Percentiles rank a stretch among this genome's conserved stretches.
phyloP scores from a whole-genome alignment of 2,113 vertebrate species.

The Sturnus vulgaris region DNA sequence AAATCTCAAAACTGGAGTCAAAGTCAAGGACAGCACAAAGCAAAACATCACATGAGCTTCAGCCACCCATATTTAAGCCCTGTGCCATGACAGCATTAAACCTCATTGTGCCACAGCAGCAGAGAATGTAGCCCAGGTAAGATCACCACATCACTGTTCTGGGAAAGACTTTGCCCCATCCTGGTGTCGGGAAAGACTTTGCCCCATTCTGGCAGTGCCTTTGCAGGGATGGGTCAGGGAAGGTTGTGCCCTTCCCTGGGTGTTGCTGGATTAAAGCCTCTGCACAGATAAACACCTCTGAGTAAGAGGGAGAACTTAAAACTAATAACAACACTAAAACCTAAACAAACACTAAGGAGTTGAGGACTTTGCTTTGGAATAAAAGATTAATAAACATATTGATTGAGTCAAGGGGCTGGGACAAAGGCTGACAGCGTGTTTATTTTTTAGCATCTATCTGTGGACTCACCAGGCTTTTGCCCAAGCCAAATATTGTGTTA shows the following conservation, averaged over 20 bases:
- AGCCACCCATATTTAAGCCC: background rate
- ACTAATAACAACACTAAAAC: background rate
- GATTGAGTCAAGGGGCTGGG: conserved; percentile 23
- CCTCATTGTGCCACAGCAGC: background rate
- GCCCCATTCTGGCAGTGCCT: background rate
- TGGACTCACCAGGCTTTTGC: background rate
- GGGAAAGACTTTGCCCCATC: background rate
- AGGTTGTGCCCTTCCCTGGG: background rate
- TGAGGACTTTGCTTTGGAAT: conserved; percentile 32
- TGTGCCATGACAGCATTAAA: rapidly evolving
- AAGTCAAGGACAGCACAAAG: background rate
- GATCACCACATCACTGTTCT: background rate
- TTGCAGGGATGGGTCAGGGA: background rate
- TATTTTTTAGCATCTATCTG: conserved; percentile 21
- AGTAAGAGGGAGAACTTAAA: background rate
- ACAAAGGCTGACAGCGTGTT: conserved; percentile 35
- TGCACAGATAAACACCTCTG: background rate
- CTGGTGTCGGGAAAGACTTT: background rate
- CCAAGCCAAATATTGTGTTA: conserved; percentile 25
- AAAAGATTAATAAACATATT: background rate
- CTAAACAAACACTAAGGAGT: background rate
- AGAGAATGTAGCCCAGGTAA: background rate
- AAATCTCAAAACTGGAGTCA: background rate
- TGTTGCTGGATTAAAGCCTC: background rate
- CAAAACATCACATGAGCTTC: background rate